Base-by-base conservation (phyloP, 1,140 invertebrate genomes). In the Holotrichia oblita region DNA sequence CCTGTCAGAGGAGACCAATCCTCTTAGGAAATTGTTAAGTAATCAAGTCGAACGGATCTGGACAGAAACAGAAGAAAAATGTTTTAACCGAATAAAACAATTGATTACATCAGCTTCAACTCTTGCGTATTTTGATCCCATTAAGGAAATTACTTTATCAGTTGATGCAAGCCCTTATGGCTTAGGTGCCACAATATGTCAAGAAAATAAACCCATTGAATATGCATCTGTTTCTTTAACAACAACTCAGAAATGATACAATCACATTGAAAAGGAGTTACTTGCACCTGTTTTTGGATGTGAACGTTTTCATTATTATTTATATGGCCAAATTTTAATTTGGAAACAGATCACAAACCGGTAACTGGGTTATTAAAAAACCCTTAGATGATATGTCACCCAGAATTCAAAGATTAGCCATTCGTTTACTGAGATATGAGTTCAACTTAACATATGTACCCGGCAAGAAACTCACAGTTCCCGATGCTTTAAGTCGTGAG, bases 101-200 rank as follows among this genome's bases (percentile, higher is more conserved):
- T 34, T 34, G 27, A 34, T 34, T 34, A 34, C 27, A 34, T 34
- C 27, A 34, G 27, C 27, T 34, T 34, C 27, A 34, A 34, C 27
- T 4, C 27, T 34, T 34, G 27, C 27, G 4, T 34, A 34, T 34
- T 34, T 34, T 34, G 27, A 34, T 34, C 27, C 27, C 27, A 34
- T 34, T 34, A 34, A 34, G 27, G 27, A 34, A 34, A 34, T 34
- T 34, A 34, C 27, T 34, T 34, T 34, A 34, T 34, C 27, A 14
- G 87, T 87, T 22, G 90, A 91, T 84, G 88, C 89, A n/a, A 88
- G 85, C 48, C 78, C 83, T 0, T 86, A 86, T 81, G 89, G 88
- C 14, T 81, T 91, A 1, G 88, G 89, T 0, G 86, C 86, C 27
- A 34, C 27, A 34, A 34, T 3, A 85, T 89, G 6, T 78, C 89